Evolutionary conservation across 2,797 vertebrate genomes (phyloP), one percentile per base, ranked within the genome.

Genomic region (Bradypus variegatus): DNA sequence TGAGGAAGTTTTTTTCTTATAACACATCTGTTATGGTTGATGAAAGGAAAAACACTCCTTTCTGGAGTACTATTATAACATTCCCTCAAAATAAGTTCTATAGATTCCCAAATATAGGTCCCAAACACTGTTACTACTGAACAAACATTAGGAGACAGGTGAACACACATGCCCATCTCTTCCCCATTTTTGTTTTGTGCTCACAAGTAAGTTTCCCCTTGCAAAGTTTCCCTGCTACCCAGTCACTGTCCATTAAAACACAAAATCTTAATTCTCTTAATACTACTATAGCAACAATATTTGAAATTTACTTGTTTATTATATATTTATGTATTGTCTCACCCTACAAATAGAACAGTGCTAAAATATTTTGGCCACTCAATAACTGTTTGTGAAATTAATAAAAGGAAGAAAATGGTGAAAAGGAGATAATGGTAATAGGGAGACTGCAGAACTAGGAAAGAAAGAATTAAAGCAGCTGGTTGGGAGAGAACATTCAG

Each of bases 381-480:
- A 41, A n/a, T 73, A 78, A 82, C 77, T 85, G 64, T 41, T 41
- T 80, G 36, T 31, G 69, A 75, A 86, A 79, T 60, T 15, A 84
- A 62, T n/a, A 81, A 79, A 72, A 80, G 27, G 25, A 84, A 80
- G 31, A 91, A 67, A 90, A 81, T 25, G 16, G 69, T 60, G 29
- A 86, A 84, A 82, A 73, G 36, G 53, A 69, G 25, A 84, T 23
- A 86, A 80, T n/a, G 55, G 25, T n/a, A 92, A 86, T 1, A 76
- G 18, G n/a, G 33, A 91, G 18, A 64, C 50, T 70, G 13, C 45
- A 88, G 8, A 77, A 81, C 6, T 79, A 18, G 29, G 21, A 6
- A 64, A 65, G 38, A 55, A 90, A 76, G 27, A 92, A 79, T 87
- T 55, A 81, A 82, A 92, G 81, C 31, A 86, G 25, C 45, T 87